These are phyloP conservation scores for Sebastes ruberrimus DNA, from an alignment of 2,797 vertebrate species.

Conservation along the genomic window DNA sequence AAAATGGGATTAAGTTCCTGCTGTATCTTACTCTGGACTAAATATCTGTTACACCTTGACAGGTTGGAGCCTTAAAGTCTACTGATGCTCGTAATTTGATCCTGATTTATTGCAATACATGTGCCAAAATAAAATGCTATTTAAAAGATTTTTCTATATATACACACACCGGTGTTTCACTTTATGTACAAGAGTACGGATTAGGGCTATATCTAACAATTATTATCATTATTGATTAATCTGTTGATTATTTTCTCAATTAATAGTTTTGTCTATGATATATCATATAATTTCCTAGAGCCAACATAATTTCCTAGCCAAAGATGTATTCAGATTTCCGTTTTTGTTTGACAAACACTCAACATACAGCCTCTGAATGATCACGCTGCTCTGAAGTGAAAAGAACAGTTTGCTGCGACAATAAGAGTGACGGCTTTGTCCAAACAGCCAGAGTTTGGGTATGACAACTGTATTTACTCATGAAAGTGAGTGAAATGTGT, in stretches of 20 bases:
- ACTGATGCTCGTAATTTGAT: neutral
- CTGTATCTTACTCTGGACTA: neutral
- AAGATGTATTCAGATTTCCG: too few relatives aligned
- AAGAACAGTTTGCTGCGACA: too few relatives aligned
- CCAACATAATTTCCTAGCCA: too few relatives aligned
- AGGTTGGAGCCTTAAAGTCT: neutral
- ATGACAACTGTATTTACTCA: too few relatives aligned
- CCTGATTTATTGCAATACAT: neutral
- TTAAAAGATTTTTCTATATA: neutral
- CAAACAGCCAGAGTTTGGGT: too few relatives aligned
- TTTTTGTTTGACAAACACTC: too few relatives aligned
- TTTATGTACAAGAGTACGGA: neutral
- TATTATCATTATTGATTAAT: neutral
- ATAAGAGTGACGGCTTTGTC: too few relatives aligned
- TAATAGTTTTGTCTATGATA: neutral
- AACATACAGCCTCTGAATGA: too few relatives aligned
- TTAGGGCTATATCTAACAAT: neutral
- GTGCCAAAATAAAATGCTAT: neutral
- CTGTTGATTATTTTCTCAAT: neutral
- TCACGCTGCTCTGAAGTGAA: too few relatives aligned
- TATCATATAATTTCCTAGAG: neutral
- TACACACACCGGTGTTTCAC: neutral
- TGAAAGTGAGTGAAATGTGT: too few relatives aligned
- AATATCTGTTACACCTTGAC: neutral
- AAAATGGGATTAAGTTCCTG: conserved; percentile 9